phyloP scores from a whole-genome alignment of 2,888 invertebrate species.

The Luperina nickerlii region DNA sequence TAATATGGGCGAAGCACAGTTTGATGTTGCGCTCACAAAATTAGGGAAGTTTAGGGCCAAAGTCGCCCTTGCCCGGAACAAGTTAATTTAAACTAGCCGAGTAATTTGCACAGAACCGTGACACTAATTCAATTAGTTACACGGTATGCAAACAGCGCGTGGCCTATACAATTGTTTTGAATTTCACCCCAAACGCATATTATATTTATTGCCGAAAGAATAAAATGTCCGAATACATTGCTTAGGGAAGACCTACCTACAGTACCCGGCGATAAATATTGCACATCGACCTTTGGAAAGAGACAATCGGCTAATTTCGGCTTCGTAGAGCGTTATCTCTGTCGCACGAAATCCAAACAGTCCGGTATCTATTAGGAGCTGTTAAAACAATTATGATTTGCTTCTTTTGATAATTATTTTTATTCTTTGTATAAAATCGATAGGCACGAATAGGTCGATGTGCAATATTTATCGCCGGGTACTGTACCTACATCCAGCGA shows the following conservation, averaged over 20 bases:
- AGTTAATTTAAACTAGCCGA: constrained; percentile 89
- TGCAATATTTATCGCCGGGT: too few species aligned
- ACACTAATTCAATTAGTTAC: constrained; percentile 88
- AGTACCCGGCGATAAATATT: too few species aligned
- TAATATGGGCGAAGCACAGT: constrained; percentile 88
- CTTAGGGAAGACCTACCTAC: neutral
- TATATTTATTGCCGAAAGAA: constrained; percentile 15
- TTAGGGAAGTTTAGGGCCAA: constrained; percentile 89
- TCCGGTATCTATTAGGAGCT: too few species aligned
- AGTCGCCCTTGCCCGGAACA: constrained; percentile 86
- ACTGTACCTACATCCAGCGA: neutral
- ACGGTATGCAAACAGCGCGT: constrained; percentile 85
- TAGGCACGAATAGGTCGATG: too few species aligned
- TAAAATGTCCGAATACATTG: constrained; percentile 12
- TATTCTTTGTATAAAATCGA: too few species aligned
- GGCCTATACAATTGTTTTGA: constrained; percentile 67
- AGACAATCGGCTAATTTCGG: too few species aligned
- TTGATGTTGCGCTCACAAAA: constrained; percentile 89
- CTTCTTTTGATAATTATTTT: too few species aligned
- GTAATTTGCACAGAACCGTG: constrained; percentile 87
- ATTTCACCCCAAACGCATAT: constrained; percentile 41
- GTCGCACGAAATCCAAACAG: too few species aligned
- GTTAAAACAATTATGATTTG: too few species aligned
- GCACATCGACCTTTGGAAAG: too few species aligned
- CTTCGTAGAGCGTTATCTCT: too few species aligned